These are phyloP conservation scores for Drosophila ercepeae DNA, from an alignment of 1,140 invertebrate species.

Conservation along the genomic window DNA sequence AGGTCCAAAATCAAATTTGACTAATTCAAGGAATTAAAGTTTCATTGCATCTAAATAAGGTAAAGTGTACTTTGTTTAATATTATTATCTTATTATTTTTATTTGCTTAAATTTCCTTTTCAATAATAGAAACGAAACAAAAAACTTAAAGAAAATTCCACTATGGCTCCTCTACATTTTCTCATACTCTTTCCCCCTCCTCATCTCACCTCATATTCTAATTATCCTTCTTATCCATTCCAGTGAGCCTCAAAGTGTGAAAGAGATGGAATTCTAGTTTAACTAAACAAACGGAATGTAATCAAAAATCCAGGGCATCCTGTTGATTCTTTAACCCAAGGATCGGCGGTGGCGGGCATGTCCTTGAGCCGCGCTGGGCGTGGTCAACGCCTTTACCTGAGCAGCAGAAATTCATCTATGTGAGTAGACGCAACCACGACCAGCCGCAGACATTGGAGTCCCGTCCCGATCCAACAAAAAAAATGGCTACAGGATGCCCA, in stretches of 20 bases:
- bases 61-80: conserved; percentile 76
- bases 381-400: conserved; percentile 74
- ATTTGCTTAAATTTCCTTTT: conserved; percentile 75
- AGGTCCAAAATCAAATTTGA: conserved; percentile 83
- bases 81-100: conserved; percentile 72
- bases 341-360: conserved; percentile 23
- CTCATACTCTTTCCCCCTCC: conserved; percentile 15
- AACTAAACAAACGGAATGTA: conserved; percentile 67
- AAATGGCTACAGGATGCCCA: conserved; percentile 13
- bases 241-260: conserved; percentile 16
- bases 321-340: background rate
- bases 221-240: background rate
- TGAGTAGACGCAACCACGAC: conserved; percentile 66
- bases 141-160: conserved; percentile 82
- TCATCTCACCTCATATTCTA: background rate
- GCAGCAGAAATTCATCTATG: conserved; percentile 79
- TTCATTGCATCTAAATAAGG: conserved; percentile 82
- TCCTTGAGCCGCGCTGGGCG: conserved; percentile 4
- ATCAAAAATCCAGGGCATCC: conserved; percentile 50
- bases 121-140: conserved; percentile 81
- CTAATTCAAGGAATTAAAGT: conserved; percentile 83
- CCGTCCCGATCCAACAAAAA: conserved; percentile 20
- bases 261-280: conserved; percentile 46
- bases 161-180: conserved; percentile 61
- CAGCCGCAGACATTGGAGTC: conserved; percentile 20